These are phyloP conservation scores for Alligator mississippiensis DNA, from an alignment of 2,113 vertebrate species.

Conservation along the genomic window DNA sequence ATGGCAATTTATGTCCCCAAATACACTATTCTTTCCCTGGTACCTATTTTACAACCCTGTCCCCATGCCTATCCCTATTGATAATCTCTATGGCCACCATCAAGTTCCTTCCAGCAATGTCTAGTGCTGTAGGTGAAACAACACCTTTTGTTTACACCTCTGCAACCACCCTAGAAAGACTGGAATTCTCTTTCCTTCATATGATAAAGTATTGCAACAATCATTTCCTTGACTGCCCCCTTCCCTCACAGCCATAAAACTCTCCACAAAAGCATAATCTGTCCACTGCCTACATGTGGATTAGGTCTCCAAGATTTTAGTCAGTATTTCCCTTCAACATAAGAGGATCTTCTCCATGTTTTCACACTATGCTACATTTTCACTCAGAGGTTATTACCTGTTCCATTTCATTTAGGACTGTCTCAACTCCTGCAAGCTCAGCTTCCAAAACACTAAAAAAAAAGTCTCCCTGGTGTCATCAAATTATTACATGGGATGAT, in stretches of 20 bases:
- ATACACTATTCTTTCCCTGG: not conserved
- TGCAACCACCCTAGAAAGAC: not conserved
- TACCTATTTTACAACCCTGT: not conserved
- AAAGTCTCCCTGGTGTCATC: not conserved
- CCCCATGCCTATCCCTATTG: not conserved
- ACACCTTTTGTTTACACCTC: not conserved
- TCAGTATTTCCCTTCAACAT: not conserved
- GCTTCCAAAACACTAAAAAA: not conserved
- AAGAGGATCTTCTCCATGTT: not conserved
- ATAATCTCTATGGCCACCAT: not conserved
- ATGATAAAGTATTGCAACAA: not conserved
- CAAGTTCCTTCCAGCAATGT: not conserved
- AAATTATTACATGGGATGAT: not conserved
- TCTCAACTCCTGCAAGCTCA: not conserved
- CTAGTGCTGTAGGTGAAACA: not conserved
- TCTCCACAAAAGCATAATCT: not conserved
- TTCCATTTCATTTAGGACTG: not conserved
- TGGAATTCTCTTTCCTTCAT: not conserved
- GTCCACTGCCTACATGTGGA: not conserved
- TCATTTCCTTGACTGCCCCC: not conserved
- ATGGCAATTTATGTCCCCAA: not conserved
- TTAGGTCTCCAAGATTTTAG: not conserved
- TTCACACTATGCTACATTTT: not conserved
- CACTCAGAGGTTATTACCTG: not conserved
- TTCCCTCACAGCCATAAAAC: not conserved